A percentile compares a stretch with the other conserved stretches of the same genome.
Evolutionary conservation across 2,797 vertebrate genomes (phyloP).

Genomic region (Rhinophrynus dorsalis): DNA sequence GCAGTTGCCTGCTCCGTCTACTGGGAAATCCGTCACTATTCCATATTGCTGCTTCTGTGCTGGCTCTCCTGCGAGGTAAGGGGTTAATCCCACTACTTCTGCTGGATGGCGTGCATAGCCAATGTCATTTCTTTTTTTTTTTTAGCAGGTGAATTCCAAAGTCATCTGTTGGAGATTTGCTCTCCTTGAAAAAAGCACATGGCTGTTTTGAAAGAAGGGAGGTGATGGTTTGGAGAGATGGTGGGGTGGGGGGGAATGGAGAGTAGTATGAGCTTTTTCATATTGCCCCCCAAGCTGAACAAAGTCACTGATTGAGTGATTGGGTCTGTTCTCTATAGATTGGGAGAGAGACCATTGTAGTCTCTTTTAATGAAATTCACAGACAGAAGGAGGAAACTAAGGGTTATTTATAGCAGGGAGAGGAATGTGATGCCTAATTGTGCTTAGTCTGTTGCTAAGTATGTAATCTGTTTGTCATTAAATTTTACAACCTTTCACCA

Average conservation of each 20-base stretch:
- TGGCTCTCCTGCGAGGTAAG: no score
- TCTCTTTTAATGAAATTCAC: constrained; percentile 87
- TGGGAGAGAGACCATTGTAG: constrained; percentile 68
- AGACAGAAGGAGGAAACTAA: constrained; percentile 84
- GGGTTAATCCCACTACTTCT: background rate
- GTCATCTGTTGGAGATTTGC: constrained; percentile 57
- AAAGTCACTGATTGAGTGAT: constrained; percentile 59
- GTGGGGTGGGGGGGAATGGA: constrained; percentile 8
- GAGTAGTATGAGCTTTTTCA: constrained; percentile 46
- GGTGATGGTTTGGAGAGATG: background rate
- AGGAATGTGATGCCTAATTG: constrained; percentile 87
- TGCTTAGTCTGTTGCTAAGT: constrained; percentile 86
- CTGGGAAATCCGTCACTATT: no score
- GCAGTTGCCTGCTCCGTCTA: no score
- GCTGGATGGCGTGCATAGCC: constrained; percentile 35
- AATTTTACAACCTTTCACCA: constrained; percentile 69
- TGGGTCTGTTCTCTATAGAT: constrained; percentile 54
- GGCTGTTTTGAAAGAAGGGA: constrained; percentile 16
- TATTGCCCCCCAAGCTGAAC: constrained; percentile 39
- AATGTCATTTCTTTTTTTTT: background rate
- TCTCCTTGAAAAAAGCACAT: constrained; percentile 39
- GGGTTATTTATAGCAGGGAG: constrained; percentile 88
- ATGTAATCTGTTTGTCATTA: constrained; percentile 81
- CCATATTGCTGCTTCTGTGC: no score
- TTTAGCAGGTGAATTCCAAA: constrained; percentile 71